These are phyloP conservation scores for Galbula dea DNA, from an alignment of 2,113 vertebrate species.

Conservation along the genomic window DNA sequence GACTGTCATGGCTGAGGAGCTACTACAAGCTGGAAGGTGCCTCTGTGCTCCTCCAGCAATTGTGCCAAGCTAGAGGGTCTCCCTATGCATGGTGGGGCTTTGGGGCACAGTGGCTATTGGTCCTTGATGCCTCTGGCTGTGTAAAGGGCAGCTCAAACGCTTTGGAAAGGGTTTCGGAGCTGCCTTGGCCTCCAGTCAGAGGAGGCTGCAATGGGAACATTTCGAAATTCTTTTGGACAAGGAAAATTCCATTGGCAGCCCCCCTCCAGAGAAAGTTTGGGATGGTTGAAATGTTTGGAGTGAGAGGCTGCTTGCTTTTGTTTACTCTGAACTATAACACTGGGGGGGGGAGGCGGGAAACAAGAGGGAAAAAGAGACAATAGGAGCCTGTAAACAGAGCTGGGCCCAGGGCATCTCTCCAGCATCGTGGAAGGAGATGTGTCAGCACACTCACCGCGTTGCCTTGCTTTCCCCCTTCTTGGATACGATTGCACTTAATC, in stretches of 20 bases:
- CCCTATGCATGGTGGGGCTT: background rate
- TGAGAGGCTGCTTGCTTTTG: constrained; percentile 58
- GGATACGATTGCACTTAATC: background rate
- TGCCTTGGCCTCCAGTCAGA: constrained; percentile 45
- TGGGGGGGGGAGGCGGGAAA: background rate
- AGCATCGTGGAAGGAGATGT: constrained; percentile 38
- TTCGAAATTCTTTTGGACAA: constrained; percentile 58
- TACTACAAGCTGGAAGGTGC: background rate
- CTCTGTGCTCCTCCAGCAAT: background rate
- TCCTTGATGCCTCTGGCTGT: background rate
- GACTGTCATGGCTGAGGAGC: background rate
- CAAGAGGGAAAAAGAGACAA: constrained; percentile 8
- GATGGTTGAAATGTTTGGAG: constrained; percentile 62
- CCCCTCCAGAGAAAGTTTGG: constrained; percentile 61
- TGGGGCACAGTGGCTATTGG: background rate
- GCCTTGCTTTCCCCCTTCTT: background rate
- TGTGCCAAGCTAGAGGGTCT: background rate
- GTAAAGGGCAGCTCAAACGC: background rate
- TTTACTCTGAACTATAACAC: constrained; percentile 32
- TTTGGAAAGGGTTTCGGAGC: background rate
- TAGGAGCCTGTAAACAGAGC: constrained; percentile 38
- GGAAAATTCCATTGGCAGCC: constrained; percentile 58
- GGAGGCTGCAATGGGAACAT: constrained; percentile 43
- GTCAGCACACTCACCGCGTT: background rate
- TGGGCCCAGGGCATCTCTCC: background rate